These are phyloP conservation scores for Lacerta viridis DNA, from an alignment of 2,797 vertebrate genomes.

Conservation along the genomic window DNA sequence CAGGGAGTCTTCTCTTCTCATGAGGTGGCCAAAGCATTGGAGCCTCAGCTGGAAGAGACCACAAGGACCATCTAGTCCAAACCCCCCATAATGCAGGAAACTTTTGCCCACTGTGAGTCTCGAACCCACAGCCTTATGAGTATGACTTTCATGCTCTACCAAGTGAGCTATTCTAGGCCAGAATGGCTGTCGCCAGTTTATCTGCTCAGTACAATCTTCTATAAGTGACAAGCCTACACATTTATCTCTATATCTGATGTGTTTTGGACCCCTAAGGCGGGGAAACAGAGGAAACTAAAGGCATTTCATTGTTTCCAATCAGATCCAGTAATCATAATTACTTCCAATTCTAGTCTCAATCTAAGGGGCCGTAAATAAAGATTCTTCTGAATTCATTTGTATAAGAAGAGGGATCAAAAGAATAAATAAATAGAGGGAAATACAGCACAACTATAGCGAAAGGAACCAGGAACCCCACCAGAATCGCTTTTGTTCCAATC, in stretches of 20 bases:
- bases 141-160: too few species aligned
- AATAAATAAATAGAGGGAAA: constrained; percentile 59
- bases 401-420: constrained; percentile 42
- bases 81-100: too few species aligned
- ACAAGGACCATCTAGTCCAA: too few species aligned
- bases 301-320: constrained; percentile 47
- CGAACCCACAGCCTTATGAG: too few species aligned
- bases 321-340: constrained; percentile 59
- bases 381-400: constrained; percentile 51
- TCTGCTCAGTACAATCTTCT: constrained; percentile 28
- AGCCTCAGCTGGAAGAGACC: too few species aligned
- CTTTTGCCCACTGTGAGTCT: too few species aligned
- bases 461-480: constrained; percentile 60
- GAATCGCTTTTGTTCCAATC: constrained; percentile 26
- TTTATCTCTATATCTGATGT: constrained; percentile 18
- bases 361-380: constrained; percentile 38
- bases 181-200: constrained; percentile 38
- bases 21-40: too few species aligned
- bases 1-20: too few species aligned
- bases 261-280: constrained; percentile 8
- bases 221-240: constrained; percentile 39
- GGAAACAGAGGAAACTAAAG: constrained; percentile 36
- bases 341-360: constrained; percentile 40
- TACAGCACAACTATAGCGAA: constrained; percentile 42
- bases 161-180: too few species aligned